Conservation (phyloP, 1,140 invertebrate species). For the Microplitis mediator region DNA sequence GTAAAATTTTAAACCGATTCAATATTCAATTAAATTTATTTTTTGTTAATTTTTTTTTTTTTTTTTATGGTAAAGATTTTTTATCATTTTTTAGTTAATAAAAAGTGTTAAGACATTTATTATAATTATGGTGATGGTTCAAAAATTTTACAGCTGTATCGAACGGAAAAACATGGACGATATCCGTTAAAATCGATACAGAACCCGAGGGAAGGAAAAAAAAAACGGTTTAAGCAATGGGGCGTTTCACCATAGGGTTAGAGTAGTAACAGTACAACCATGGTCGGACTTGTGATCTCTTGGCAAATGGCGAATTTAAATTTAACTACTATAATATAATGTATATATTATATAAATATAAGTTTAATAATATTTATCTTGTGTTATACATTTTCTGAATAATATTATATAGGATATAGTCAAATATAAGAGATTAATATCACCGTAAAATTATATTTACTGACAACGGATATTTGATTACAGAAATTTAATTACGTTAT, state of each 20-base stretch:
- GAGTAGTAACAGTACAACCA: background rate
- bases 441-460: constrained; percentile 6
- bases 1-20: background rate
- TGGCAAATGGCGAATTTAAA: background rate
- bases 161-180: background rate
- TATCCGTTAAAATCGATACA: constrained; percentile 20
- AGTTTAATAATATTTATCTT: too few relatives aligned
- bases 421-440: too few relatives aligned
- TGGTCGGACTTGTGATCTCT: background rate
- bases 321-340: too few relatives aligned
- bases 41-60: background rate
- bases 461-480: constrained; percentile 18
- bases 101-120: background rate
- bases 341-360: too few relatives aligned
- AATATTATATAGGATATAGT: too few relatives aligned
- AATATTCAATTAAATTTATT: background rate
- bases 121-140: background rate
- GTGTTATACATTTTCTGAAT: too few relatives aligned
- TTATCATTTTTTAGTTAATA: too few relatives aligned
- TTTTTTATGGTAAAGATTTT: too few relatives aligned
- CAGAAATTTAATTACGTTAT: background rate
- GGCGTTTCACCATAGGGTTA: constrained; percentile 22
- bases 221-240: constrained; percentile 15
- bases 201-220: constrained; percentile 1
- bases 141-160: background rate